Conservation (phyloP, 2,113 vertebrate genomes). For the Protobothrops mucrosquamatus region DNA sequence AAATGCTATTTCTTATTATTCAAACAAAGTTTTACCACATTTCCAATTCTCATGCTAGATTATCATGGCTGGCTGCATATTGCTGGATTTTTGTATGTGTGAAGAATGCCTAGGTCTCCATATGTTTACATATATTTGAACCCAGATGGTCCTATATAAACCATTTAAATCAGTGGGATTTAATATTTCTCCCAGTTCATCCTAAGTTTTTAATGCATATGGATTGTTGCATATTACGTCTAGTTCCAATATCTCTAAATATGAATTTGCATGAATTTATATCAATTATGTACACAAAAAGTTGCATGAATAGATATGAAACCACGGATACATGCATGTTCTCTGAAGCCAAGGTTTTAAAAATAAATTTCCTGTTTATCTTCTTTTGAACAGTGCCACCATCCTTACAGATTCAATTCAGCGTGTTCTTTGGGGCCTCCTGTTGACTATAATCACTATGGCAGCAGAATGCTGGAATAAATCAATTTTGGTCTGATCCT, state of each 20-base stretch:
- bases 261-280: too few species aligned
- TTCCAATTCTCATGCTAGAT: conserved; percentile 12
- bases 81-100: background rate
- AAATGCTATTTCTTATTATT: conserved; percentile 5
- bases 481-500: too few species aligned
- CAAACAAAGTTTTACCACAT: conserved; percentile 7
- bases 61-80: conserved; percentile 14
- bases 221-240: background rate
- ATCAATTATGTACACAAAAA: background rate
- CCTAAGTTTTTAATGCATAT: background rate
- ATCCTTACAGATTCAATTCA: background rate
- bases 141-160: background rate
- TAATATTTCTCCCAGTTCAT: background rate
- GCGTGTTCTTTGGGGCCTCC: background rate
- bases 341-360: background rate
- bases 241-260: background rate
- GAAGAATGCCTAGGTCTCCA: background rate
- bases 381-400: background rate
- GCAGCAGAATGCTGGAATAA: background rate
- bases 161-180: background rate
- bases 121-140: background rate
- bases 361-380: background rate
- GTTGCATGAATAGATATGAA: background rate
- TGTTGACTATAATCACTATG: background rate
- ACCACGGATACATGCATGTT: background rate